These are phyloP conservation scores for Brachyptera risi DNA, from an alignment of 2,888 invertebrate genomes.

Conservation along the genomic window DNA sequence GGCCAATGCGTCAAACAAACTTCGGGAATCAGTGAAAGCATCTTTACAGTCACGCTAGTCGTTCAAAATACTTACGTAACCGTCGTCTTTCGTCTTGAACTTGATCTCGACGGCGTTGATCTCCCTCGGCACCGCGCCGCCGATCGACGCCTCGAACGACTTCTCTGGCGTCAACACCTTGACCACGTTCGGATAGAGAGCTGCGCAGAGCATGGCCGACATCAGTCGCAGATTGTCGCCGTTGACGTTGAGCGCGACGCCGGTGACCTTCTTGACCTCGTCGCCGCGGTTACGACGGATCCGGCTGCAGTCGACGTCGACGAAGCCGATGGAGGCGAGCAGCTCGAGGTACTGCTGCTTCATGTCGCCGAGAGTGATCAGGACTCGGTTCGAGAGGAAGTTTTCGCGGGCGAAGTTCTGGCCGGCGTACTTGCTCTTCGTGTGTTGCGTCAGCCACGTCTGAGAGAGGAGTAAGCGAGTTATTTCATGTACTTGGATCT, in stretches of 20 bases:
- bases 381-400: conserved; percentile 74
- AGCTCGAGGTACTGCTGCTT: conserved; percentile 76
- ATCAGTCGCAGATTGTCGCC: conserved; percentile 60
- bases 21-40: too few relatives aligned
- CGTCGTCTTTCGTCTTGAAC: conserved; percentile 71
- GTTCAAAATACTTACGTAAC: conserved; percentile 50
- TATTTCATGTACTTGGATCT: too few relatives aligned
- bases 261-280: conserved; percentile 61
- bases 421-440: conserved; percentile 65
- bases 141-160: conserved; percentile 65
- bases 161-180: conserved; percentile 77
- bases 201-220: conserved; percentile 83
- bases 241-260: conserved; percentile 45
- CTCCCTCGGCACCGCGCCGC: conserved; percentile 69
- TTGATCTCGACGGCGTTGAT: conserved; percentile 66
- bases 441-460: conserved; percentile 75
- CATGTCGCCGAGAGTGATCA: conserved; percentile 81
- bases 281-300: conserved; percentile 47
- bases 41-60: too few relatives aligned
- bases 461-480: too few relatives aligned
- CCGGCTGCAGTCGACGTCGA: conserved; percentile 57
- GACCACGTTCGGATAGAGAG: conserved; percentile 88
- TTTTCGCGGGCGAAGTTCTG: conserved; percentile 77
- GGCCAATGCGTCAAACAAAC: too few relatives aligned
- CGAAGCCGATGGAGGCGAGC: conserved; percentile 73